A percentile compares a stretch with the other conserved stretches of the same genome.
Conservation (phyloP, 2,113 vertebrate genomes). For the Corythaixoides concolor region DNA sequence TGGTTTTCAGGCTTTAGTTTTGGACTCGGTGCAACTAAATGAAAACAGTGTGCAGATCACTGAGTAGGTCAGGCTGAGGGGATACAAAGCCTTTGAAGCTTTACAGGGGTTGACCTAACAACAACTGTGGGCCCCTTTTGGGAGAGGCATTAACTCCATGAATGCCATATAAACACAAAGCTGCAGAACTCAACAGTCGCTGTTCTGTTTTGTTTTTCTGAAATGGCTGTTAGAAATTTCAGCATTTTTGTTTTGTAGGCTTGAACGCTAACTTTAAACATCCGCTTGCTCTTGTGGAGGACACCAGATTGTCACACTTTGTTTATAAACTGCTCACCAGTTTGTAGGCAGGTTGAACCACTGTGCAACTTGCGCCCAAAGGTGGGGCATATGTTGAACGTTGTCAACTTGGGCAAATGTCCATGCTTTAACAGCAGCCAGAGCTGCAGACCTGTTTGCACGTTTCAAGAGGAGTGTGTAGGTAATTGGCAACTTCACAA, state of each 20-base stretch:
- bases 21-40: conserved; percentile 73
- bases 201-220: neutral
- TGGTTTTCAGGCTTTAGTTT: conserved; percentile 75
- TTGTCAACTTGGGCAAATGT: conserved; percentile 24
- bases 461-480: conserved; percentile 37
- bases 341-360: conserved; percentile 24
- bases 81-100: conserved; percentile 88
- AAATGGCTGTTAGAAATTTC: neutral
- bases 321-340: conserved; percentile 11
- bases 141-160: conserved; percentile 74
- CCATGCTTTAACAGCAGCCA: neutral
- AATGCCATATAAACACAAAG: conserved; percentile 62
- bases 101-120: conserved; percentile 86
- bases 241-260: neutral
- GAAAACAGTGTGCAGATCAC: conserved; percentile 78
- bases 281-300: neutral
- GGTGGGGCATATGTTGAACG: neutral
- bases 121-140: conserved; percentile 80
- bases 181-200: neutral
- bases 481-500: conserved; percentile 56
- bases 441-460: conserved; percentile 5
- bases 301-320: neutral
- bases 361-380: conserved; percentile 25
- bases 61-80: conserved; percentile 76
- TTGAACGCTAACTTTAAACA: neutral